A percentile compares a stretch with the other conserved stretches of the same genome.
Evolutionary conservation across 2,888 invertebrate genomes (phyloP).

Genomic region (Dicyrtoma fusca): DNA sequence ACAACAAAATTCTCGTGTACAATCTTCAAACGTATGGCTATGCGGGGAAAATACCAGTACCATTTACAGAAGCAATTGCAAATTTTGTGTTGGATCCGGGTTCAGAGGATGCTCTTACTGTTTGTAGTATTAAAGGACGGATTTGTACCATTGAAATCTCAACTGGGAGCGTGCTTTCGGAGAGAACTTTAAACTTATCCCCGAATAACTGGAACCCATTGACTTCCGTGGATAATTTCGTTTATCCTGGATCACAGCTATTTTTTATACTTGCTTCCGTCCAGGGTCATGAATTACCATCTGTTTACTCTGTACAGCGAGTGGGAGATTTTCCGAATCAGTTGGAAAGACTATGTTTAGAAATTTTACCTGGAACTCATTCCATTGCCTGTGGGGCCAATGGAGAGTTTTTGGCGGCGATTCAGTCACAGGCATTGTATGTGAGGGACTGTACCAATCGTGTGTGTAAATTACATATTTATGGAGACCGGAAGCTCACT

Average conservation of each 20-base stretch:
- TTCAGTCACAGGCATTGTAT: conserved; percentile 44
- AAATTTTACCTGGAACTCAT: conserved; percentile 41
- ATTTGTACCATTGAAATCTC: conserved; percentile 66
- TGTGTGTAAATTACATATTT: conserved; percentile 41
- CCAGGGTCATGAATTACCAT: conserved; percentile 15
- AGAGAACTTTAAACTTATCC: conserved; percentile 24
- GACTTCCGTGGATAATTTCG: conserved; percentile 23
- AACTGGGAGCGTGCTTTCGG: conserved; percentile 63
- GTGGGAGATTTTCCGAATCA: conserved; percentile 36
- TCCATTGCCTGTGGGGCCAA: conserved; percentile 39
- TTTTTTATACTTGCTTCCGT: conserved; percentile 17
- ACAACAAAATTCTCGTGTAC: conserved; percentile 67
- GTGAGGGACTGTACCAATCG: conserved; percentile 40
- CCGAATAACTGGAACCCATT: conserved; percentile 41
- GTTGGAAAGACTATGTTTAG: conserved; percentile 40
- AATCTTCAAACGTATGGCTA: conserved; percentile 70
- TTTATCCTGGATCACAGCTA: conserved; percentile 1
- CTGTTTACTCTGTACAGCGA: conserved; percentile 2
- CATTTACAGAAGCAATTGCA: conserved; percentile 63
- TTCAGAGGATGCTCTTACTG: conserved; percentile 62
- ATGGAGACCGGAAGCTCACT: conserved; percentile 62
- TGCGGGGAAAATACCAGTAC: conserved; percentile 65
- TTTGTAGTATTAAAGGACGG: conserved; percentile 65
- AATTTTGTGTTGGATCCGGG: conserved; percentile 62
- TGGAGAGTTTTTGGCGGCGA: conserved; percentile 48